These are phyloP conservation scores for Campylomormyrus tamandua DNA, from an alignment of 2,113 vertebrate genomes.

Conservation along the genomic window DNA sequence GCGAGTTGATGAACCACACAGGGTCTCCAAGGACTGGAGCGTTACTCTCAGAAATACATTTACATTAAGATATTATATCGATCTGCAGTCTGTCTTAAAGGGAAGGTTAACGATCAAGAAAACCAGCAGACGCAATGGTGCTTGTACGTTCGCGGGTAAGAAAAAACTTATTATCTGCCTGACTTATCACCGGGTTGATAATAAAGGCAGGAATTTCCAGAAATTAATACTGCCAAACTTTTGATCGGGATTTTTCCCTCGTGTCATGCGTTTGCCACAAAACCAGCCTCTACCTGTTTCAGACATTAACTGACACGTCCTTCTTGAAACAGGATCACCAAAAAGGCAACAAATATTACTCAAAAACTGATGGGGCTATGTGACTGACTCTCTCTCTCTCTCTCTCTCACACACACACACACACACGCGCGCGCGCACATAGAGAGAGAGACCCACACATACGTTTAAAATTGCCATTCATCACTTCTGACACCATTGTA, in stretches of 20 bases:
- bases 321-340: neutral
- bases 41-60: neutral
- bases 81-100: neutral
- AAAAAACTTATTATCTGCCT: neutral
- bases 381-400: too few relatives aligned
- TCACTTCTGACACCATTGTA: slow-evolving; percentile 40
- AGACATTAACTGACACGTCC: neutral
- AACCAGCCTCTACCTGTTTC: neutral
- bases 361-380: neutral
- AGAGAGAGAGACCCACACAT: neutral
- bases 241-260: neutral
- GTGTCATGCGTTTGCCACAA: neutral
- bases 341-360: neutral
- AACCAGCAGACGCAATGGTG: neutral
- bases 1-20: neutral
- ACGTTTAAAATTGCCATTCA: neutral
- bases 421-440: neutral
- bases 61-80: neutral
- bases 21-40: neutral
- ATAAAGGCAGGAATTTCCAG: neutral
- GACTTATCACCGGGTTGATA: neutral
- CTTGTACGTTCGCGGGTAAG: neutral
- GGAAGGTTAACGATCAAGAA: neutral
- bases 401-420: neutral
- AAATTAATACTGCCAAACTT: neutral